A percentile compares a stretch with the other conserved stretches of the same genome.
Evolutionary conservation across 2,888 invertebrate genomes (phyloP).

Genomic region (Himalopsyche japonica): DNA sequence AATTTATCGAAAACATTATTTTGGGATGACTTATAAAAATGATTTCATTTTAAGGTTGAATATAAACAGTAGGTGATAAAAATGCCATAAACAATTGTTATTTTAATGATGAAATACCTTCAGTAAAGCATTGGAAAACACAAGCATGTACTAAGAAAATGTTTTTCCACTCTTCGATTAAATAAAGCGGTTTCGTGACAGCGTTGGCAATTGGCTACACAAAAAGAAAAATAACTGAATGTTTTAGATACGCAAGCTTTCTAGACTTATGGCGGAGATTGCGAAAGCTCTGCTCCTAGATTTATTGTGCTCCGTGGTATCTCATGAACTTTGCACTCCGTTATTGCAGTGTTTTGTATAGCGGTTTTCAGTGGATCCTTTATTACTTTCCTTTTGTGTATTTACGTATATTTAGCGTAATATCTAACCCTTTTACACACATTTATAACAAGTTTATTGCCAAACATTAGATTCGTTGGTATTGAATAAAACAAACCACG

Average conservation of each 20-base stretch:
- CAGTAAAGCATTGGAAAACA: neutral
- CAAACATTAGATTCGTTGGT: neutral
- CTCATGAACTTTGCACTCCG: neutral
- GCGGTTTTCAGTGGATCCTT: neutral
- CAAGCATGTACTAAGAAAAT: neutral
- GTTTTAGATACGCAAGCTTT: neutral
- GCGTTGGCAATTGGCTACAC: neutral
- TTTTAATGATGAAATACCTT: neutral
- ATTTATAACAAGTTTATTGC: neutral
- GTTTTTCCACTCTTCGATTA: neutral
- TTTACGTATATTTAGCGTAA: neutral
- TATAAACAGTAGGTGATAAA: too few relatives aligned
- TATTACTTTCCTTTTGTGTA: neutral
- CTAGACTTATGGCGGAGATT: neutral
- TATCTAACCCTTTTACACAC: neutral
- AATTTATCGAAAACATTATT: too few relatives aligned
- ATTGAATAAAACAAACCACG: neutral
- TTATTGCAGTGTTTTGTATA: neutral
- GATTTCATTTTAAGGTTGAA: too few relatives aligned
- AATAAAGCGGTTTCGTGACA: neutral
- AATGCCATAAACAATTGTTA: neutral
- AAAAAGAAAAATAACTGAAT: neutral
- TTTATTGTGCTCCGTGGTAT: neutral
- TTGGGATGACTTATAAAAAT: too few relatives aligned
- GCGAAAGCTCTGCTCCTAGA: neutral